These are phyloP conservation scores for Daubentonia madagascariensis DNA, from an alignment of 2,113 vertebrate genomes.

Conservation along the genomic window DNA sequence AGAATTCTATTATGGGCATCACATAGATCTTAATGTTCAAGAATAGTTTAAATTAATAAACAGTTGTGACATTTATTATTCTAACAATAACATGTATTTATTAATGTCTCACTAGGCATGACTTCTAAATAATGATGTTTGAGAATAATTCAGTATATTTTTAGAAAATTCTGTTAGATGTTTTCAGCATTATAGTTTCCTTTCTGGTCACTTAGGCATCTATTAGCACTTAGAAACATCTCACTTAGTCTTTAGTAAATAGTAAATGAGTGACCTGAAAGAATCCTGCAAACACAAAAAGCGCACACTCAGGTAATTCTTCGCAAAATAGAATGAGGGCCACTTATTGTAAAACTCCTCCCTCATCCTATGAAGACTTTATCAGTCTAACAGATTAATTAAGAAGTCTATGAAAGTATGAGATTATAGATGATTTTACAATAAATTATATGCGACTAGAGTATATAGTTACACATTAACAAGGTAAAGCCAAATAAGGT, in stretches of 20 bases:
- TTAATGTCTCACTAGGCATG: neutral
- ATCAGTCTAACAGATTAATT: neutral
- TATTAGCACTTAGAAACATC: neutral
- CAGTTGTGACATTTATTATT: slow-evolving; percentile 24
- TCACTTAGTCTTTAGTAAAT: neutral
- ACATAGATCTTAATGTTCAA: slow-evolving; percentile 14
- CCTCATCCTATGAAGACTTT: slow-evolving; percentile 19
- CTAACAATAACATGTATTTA: slow-evolving; percentile 7
- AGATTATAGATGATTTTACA: neutral
- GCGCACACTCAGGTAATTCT: neutral
- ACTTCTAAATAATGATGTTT: slow-evolving; percentile 24
- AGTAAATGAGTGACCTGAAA: slow-evolving; percentile 15
- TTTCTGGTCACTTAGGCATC: slow-evolving; percentile 21
- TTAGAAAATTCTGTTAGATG: neutral
- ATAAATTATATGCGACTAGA: neutral
- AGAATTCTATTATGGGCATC: neutral
- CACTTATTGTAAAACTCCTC: neutral
- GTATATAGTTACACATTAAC: neutral
- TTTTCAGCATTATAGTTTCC: slow-evolving; percentile 41
- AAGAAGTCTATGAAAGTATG: neutral
- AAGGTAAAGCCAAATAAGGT: neutral
- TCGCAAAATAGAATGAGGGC: neutral
- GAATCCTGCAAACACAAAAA: neutral
- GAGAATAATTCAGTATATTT: neutral
- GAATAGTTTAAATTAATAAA: slow-evolving; percentile 30